phyloP scores from a whole-genome alignment of 1,140 invertebrate genomes.

The Phymastichus coffea region DNA sequence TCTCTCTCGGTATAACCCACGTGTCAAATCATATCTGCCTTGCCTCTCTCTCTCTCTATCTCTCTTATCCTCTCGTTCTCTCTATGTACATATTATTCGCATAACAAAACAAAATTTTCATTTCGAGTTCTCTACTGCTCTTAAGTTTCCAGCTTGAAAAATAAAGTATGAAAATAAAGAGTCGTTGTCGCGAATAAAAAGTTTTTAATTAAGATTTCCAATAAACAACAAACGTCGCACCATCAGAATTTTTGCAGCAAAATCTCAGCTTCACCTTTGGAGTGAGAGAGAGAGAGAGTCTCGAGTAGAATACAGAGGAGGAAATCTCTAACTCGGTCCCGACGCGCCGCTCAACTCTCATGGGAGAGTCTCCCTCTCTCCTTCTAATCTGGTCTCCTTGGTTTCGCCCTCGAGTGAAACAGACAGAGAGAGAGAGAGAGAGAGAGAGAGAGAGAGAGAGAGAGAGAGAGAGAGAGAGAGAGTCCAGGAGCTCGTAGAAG shows the following conservation, averaged over 20 bases:
- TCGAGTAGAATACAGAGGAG: no score
- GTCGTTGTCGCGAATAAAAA: conserved; percentile 8
- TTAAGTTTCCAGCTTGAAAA: no score
- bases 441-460: conserved; percentile 14
- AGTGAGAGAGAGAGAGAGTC: conserved; percentile 4
- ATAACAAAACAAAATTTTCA: no score
- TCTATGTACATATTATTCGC: no score
- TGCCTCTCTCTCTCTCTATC: no score
- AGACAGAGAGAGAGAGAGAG: conserved; percentile 30
- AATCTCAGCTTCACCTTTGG: not conserved
- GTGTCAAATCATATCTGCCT: no score
- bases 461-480: conserved; percentile 11
- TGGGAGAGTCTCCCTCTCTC: conserved; percentile 41
- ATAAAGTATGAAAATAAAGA: no score
- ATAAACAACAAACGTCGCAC: conserved; percentile 1
- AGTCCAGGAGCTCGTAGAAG: not conserved
- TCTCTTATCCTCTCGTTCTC: no score
- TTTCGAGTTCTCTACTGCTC: no score
- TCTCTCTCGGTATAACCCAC: no score
- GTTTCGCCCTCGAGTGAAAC: conserved; percentile 50
- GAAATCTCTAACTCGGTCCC: conserved; percentile 9
- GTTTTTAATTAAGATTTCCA: conserved; percentile 24
- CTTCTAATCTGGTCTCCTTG: conserved; percentile 58
- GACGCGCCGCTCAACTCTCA: conserved; percentile 27
- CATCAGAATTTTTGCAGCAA: no score